A percentile compares a stretch with the other conserved stretches of the same genome.
phyloP scores from a whole-genome alignment of 64 coral and sea anemone species.

The Montipora capricornis region DNA sequence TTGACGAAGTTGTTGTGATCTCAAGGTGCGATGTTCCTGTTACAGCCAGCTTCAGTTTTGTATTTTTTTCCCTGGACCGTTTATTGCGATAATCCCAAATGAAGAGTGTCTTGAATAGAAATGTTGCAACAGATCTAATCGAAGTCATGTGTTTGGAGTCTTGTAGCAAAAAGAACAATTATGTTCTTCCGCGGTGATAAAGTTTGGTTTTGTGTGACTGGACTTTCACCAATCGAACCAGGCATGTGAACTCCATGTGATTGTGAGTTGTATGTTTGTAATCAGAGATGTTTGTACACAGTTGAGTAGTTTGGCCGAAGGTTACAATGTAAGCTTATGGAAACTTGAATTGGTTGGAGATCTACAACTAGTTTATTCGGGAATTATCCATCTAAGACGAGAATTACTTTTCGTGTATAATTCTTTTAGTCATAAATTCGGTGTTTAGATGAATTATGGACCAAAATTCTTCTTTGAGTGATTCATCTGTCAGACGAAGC shows the following conservation, averaged over 20 bases:
- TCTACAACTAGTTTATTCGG: too few relatives aligned
- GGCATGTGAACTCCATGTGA: background rate
- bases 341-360: too few relatives aligned
- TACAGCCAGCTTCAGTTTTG: background rate
- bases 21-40: background rate
- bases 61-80: background rate
- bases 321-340: too few relatives aligned
- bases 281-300: background rate
- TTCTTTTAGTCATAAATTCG: too few relatives aligned
- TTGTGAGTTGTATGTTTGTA: background rate
- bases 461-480: too few relatives aligned
- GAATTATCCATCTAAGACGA: too few relatives aligned
- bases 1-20: background rate
- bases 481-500: too few relatives aligned
- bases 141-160: background rate
- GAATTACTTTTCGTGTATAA: too few relatives aligned
- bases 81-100: background rate
- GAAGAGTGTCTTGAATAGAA: background rate
- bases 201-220: background rate
- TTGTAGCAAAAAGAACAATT: background rate
- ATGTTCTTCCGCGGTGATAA: background rate
- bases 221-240: background rate
- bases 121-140: background rate
- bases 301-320: too few relatives aligned
- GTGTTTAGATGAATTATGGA: too few relatives aligned